Base-by-base conservation (phyloP, 2,888 invertebrate species). In the Syrista parreyssii region DNA sequence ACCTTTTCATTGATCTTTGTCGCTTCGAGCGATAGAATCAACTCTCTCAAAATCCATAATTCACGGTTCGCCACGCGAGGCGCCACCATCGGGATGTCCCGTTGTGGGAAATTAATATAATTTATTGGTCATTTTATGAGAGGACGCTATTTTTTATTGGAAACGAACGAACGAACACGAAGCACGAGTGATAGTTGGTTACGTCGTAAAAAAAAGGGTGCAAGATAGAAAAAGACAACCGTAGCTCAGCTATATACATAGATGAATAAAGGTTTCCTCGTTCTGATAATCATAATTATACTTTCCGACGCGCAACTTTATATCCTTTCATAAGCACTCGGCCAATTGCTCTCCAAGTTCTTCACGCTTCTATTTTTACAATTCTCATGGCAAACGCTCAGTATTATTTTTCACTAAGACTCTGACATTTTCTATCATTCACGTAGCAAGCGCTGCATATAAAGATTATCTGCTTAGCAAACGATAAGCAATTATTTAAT, bases 111-210 rank as follows among this genome's bases (percentile, higher is more conserved):
- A 81, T 82, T 79, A 82, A 83, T 80, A 82, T 80, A 80, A 83
- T 82, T 83, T 82, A 81, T 83, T 79, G 79, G 80, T 76, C 77
- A 69, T 80, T 84, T 84, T 83, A 83, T 79, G 84, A 84, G 79
- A 76, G 40, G 68, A 36, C 75, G 81, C 73, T 77, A 78, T 82
- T 82, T 55, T 55, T 82, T 81, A 82, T 82, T 81, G 80, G 68
- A 73, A 81, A 71, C 77, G 73, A 73, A 78, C 73, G 35, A 69
- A 77, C 71, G 76, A 68, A 75, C 75, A 77, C 55, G 23, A 55
- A 15, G 55, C 55, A 55, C 68, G 76, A 75, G 73, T 77, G 78
- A 74, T 79, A 79, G 78, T 81, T 79, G 76, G 75, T 73, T 74
- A 55, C 68, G 75, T 78, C 80, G 79, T 81, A 80, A 80, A 81